These are phyloP conservation scores for Strongylocentrotus purpuratus DNA, from an alignment of 35 echinoderm and acorn worm species.

Conservation along the genomic window DNA sequence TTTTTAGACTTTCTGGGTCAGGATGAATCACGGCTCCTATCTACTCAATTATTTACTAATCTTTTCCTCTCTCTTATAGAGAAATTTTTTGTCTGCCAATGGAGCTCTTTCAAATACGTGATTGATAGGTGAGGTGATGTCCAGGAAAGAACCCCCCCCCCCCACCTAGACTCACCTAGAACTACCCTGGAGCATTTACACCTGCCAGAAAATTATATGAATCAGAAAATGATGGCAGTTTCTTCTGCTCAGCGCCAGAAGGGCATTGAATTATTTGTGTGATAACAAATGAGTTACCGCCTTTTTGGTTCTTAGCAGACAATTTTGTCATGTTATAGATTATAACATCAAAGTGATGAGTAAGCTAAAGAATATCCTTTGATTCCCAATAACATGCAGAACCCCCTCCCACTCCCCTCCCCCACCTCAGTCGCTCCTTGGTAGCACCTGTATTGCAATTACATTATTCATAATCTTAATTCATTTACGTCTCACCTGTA, in stretches of 20 bases:
- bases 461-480: background rate
- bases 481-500: background rate
- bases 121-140: background rate
- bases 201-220: background rate
- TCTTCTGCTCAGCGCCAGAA: background rate
- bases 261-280: background rate
- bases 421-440: background rate
- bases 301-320: background rate
- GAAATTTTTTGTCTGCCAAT: background rate
- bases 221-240: background rate
- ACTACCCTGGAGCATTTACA: background rate
- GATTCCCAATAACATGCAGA: background rate
- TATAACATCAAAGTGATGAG: background rate
- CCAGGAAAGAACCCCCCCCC: background rate
- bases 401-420: background rate
- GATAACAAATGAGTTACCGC: background rate
- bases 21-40: background rate
- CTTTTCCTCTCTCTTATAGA: background rate
- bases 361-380: background rate
- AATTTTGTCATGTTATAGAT: background rate
- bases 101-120: background rate
- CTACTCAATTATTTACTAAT: background rate
- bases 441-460: background rate
- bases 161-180: background rate
- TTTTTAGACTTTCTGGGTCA: background rate